Evolutionary conservation across 1,140 invertebrate species (phyloP).

Genomic region (Brachystomella parvula): DNA sequence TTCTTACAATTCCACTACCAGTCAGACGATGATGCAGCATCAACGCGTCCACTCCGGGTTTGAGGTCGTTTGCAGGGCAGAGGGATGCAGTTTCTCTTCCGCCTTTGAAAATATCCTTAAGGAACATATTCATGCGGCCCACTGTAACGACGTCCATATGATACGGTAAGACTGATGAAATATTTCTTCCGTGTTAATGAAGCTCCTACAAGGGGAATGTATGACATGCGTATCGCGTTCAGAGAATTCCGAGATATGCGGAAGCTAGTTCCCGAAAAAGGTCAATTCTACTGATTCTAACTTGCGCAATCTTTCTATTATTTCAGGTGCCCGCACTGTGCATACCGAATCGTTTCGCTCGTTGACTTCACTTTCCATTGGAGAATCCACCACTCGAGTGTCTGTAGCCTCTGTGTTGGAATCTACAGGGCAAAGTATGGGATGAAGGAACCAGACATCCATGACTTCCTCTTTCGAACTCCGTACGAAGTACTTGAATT

Average conservation of each 20-base stretch:
- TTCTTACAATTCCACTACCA: conserved; percentile 43
- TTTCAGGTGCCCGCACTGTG: conserved; percentile 44
- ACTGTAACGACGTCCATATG: conserved; percentile 37
- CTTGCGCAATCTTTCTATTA: too few species aligned
- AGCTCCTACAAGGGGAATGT: too few species aligned
- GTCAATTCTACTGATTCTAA: too few species aligned
- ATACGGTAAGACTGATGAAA: conserved; percentile 31
- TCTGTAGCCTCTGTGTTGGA: conserved; percentile 40
- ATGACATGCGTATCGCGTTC: too few species aligned
- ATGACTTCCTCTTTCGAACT: conserved; percentile 27
- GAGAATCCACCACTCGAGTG: conserved; percentile 39
- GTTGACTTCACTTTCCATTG: conserved; percentile 39
- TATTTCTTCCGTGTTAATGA: too few species aligned
- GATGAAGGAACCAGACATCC: conserved; percentile 37
- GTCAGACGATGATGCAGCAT: conserved; percentile 47
- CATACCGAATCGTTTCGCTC: conserved; percentile 34
- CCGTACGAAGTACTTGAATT: conserved; percentile 16
- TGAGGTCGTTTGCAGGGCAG: conserved; percentile 41
- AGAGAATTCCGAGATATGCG: too few species aligned
- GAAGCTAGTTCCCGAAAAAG: too few species aligned
- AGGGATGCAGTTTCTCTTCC: conserved; percentile 40
- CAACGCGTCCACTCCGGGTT: conserved; percentile 45
- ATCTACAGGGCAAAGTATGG: conserved; percentile 41
- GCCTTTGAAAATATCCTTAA: conserved; percentile 41
- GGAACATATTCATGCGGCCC: conserved; percentile 40